A percentile compares a stretch with the other conserved stretches of the same genome.
These are phyloP conservation scores for Pungitius pungitius DNA, from an alignment of 2,113 vertebrate species.

Conservation along the genomic window DNA sequence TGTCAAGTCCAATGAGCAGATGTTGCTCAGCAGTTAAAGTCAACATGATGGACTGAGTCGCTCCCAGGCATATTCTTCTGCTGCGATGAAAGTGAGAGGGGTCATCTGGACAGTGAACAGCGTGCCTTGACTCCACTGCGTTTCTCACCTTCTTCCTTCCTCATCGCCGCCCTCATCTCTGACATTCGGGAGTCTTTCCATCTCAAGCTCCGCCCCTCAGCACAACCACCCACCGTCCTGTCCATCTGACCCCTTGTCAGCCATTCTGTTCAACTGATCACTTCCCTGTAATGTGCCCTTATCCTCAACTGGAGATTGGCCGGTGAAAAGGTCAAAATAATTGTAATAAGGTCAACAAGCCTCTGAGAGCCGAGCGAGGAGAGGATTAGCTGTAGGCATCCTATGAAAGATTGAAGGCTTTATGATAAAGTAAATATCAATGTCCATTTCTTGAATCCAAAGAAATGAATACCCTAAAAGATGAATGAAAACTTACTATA, in stretches of 20 bases:
- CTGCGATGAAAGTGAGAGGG: constrained; percentile 64
- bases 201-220: constrained; percentile 21
- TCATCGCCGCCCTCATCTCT: constrained; percentile 46
- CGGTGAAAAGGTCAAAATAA: constrained; percentile 75
- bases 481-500: too few relatives aligned
- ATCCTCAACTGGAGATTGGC: constrained; percentile 54
- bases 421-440: neutral
- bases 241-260: constrained; percentile 77
- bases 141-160: constrained; percentile 60
- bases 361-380: constrained; percentile 37
- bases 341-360: constrained; percentile 73
- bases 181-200: constrained; percentile 66
- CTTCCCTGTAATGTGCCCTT: constrained; percentile 70
- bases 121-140: constrained; percentile 56
- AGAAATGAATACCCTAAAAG: neutral
- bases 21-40: constrained; percentile 81
- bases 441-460: neutral
- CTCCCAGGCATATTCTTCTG: constrained; percentile 74
- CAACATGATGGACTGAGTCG: constrained; percentile 78
- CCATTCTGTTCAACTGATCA: constrained; percentile 71
- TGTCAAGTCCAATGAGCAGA: constrained; percentile 84
- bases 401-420: constrained; percentile 36
- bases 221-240: constrained; percentile 58
- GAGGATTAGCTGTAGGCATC: constrained; percentile 6
- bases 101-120: constrained; percentile 70